A percentile compares a stretch with the other conserved stretches of the same genome.
Evolutionary conservation across 1,140 invertebrate species (phyloP).

Genomic region (Zaprionus davidi): DNA sequence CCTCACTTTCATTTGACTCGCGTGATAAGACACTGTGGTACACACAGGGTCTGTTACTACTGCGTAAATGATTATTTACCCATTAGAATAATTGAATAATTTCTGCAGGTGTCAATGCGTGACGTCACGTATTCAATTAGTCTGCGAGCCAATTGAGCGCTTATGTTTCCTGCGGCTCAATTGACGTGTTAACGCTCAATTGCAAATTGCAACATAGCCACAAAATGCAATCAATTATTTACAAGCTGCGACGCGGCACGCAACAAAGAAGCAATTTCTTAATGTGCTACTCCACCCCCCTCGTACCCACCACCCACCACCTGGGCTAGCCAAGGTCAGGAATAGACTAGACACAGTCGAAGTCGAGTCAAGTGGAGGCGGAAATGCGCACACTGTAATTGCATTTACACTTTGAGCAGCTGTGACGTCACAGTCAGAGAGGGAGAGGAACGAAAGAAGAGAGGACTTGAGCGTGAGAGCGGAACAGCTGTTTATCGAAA

Average conservation of each 20-base stretch:
- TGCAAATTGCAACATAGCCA: slow-evolving; percentile 13
- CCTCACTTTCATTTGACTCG: slow-evolving; percentile 25
- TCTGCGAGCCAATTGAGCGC: slow-evolving; percentile 22
- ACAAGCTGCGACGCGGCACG: slow-evolving; percentile 1
- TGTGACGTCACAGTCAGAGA: slow-evolving; percentile 31
- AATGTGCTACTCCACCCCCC: slow-evolving; percentile 1
- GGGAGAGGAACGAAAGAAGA: background rate
- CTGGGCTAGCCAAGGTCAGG: slow-evolving; percentile 21
- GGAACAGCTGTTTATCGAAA: slow-evolving; percentile 14
- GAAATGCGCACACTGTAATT: slow-evolving; percentile 33
- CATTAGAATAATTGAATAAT: slow-evolving; percentile 13
- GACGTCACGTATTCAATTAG: slow-evolving; percentile 39
- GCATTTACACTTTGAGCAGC: slow-evolving; percentile 27
- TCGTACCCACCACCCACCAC: background rate
- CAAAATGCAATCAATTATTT: slow-evolving; percentile 35
- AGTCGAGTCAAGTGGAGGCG: background rate
- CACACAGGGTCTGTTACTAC: background rate
- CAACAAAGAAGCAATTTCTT: slow-evolving; percentile 29
- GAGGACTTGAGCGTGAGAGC: background rate
- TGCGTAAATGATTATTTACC: background rate
- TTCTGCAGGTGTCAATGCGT: slow-evolving; percentile 24
- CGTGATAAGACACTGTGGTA: slow-evolving; percentile 14
- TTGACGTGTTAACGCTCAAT: slow-evolving; percentile 29
- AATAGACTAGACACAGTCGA: background rate
- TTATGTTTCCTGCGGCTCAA: slow-evolving; percentile 14